Percentiles rank a stretch among this genome's conserved stretches.
phyloP scores from a whole-genome alignment of 2,888 invertebrate species.

The Nycteola revayana region DNA sequence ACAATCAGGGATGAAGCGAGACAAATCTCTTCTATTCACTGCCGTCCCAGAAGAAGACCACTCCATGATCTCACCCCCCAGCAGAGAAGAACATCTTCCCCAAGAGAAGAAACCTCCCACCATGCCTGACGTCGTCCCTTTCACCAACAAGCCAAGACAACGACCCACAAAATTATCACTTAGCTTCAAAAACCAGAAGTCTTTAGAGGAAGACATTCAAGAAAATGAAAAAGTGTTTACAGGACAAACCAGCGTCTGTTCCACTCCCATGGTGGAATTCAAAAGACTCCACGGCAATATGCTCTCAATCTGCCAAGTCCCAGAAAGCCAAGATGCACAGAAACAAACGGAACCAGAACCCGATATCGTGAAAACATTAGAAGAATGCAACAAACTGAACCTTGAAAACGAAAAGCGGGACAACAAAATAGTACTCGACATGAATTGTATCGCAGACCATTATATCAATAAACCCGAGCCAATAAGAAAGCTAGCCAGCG shows the following conservation, averaged over 20 bases:
- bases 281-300: constrained; percentile 88
- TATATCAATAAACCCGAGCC: constrained; percentile 76
- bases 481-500: constrained; percentile 77
- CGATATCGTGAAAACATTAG: constrained; percentile 65
- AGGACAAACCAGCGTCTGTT: constrained; percentile 88
- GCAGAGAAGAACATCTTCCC: constrained; percentile 44
- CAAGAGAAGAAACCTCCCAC: constrained; percentile 48
- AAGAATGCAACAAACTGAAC: constrained; percentile 53
- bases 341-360: constrained; percentile 62
- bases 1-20: constrained; percentile 85
- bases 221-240: constrained; percentile 82
- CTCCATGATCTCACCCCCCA: constrained; percentile 74
- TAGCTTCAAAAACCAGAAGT: constrained; percentile 80
- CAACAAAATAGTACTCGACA: constrained; percentile 59
- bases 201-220: constrained; percentile 80
- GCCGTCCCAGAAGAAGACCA: constrained; percentile 91
- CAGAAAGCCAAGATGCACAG: constrained; percentile 80
- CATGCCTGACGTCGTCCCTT: constrained; percentile 78
- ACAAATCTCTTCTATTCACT: constrained; percentile 90
- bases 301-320: constrained; percentile 87
- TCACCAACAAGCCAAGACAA: constrained; percentile 72
- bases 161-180: constrained; percentile 82
- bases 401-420: constrained; percentile 61
- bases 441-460: constrained; percentile 72
- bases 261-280: constrained; percentile 90